These are phyloP conservation scores for Lydus trimaculatus DNA, from an alignment of 2,888 invertebrate genomes.

Conservation along the genomic window DNA sequence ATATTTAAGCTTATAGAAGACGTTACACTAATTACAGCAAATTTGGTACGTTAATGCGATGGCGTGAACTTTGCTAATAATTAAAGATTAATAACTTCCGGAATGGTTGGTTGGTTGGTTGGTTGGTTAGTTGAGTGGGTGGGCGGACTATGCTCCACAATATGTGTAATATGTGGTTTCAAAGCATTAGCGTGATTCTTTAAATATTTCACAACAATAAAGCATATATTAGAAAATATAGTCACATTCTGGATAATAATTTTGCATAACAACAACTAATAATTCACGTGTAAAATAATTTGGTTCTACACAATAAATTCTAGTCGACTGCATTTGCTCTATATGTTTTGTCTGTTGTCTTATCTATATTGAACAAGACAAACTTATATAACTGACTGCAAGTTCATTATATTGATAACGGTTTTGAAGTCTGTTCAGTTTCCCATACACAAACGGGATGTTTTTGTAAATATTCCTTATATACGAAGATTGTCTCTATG, in stretches of 20 bases:
- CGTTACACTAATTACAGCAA: slow-evolving; percentile 28
- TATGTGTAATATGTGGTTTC: not conserved
- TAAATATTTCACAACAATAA: not conserved
- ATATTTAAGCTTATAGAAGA: slow-evolving; percentile 23
- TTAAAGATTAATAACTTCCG: slow-evolving; percentile 25
- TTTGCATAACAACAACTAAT: not conserved
- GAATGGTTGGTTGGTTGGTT: not conserved
- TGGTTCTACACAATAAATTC: not conserved
- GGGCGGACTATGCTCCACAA: not conserved
- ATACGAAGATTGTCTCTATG: not conserved
- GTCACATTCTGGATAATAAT: not conserved
- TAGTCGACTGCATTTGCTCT: not conserved
- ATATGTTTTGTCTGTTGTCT: not conserved
- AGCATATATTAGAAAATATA: not conserved
- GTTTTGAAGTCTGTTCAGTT: not conserved
- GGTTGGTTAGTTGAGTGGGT: not conserved
- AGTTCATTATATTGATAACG: not conserved
- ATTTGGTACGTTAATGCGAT: slow-evolving; percentile 20
- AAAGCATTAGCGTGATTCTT: not conserved
- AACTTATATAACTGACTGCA: not conserved
- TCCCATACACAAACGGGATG: not conserved
- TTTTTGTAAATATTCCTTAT: slow-evolving; percentile 4
- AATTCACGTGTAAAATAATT: not conserved
- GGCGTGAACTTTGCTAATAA: slow-evolving; percentile 27
- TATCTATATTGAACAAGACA: slow-evolving; percentile 1